A percentile compares a stretch with the other conserved stretches of the same genome.
phyloP scores from a whole-genome alignment of 2,797 vertebrate genomes.

The Lutra lutra region DNA sequence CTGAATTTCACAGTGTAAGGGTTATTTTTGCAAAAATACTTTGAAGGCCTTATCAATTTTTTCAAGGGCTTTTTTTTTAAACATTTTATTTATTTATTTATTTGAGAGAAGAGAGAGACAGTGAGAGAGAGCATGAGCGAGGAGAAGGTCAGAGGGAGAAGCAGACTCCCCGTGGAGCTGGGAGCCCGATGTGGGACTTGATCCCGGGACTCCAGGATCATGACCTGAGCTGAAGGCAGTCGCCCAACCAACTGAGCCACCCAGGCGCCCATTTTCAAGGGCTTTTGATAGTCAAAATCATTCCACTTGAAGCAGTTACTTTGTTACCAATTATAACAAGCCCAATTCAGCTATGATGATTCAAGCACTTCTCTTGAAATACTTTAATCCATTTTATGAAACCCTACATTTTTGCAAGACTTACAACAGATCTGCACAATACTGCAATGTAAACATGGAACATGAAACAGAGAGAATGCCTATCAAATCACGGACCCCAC shows the following conservation, averaged over 20 bases:
- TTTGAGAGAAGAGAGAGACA: no score
- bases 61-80: neutral
- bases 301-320: neutral
- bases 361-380: neutral
- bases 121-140: no score
- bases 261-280: no score
- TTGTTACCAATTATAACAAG: neutral
- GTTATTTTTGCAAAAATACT: neutral
- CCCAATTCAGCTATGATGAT: neutral
- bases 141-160: no score
- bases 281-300: neutral
- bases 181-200: no score
- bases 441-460: neutral
- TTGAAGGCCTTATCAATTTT: neutral
- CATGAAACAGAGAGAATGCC: neutral
- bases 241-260: no score
- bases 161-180: no score
- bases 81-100: no score
- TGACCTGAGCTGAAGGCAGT: no score
- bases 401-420: slow-evolving; percentile 25
- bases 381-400: neutral
- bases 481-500: neutral
- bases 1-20: neutral
- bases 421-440: neutral
- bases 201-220: no score